A percentile compares a stretch with the other conserved stretches of the same genome.
These are phyloP conservation scores for Biston stratarius DNA, from an alignment of 2,888 invertebrate species.

Conservation along the genomic window DNA sequence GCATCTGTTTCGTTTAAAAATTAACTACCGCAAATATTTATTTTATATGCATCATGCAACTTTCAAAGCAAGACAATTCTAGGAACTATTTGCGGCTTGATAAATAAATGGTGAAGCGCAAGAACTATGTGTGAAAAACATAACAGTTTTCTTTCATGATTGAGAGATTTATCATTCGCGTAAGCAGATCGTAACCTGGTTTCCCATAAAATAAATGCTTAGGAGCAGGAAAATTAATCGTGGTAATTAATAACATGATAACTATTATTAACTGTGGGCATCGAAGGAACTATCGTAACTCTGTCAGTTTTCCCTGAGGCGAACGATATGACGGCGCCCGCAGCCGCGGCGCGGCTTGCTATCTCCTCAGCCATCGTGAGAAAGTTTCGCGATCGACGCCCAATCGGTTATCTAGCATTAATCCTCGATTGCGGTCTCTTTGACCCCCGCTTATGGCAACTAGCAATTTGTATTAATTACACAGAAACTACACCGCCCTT, in stretches of 20 bases:
- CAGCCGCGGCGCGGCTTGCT: slow-evolving; percentile 49
- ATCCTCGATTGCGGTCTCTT: slow-evolving; percentile 72
- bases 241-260: slow-evolving; percentile 38
- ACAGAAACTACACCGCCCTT: slow-evolving; percentile 65
- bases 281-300: slow-evolving; percentile 57
- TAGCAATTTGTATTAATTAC: slow-evolving; percentile 78
- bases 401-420: slow-evolving; percentile 73
- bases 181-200: slow-evolving; percentile 10
- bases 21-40: slow-evolving; percentile 42
- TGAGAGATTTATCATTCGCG: slow-evolving; percentile 4
- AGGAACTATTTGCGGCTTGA: slow-evolving; percentile 21
- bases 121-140: slow-evolving; percentile 17
- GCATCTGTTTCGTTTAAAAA: slow-evolving; percentile 52
- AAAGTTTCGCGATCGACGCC: slow-evolving; percentile 74
- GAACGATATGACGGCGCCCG: slow-evolving; percentile 47
- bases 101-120: slow-evolving; percentile 2
- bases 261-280: slow-evolving; percentile 50
- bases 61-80: slow-evolving; percentile 26
- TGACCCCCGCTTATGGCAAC: slow-evolving; percentile 68
- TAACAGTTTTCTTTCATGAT: slow-evolving; percentile 8
- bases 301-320: slow-evolving; percentile 51
- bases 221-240: slow-evolving; percentile 11
- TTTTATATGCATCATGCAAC: slow-evolving; percentile 36
- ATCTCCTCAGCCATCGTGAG: slow-evolving; percentile 72
- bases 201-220: slow-evolving; percentile 16